Evolutionary conservation across 2,797 vertebrate genomes (phyloP), one percentile per base, ranked within the genome.

Genomic region (Lepus townsendii): DNA sequence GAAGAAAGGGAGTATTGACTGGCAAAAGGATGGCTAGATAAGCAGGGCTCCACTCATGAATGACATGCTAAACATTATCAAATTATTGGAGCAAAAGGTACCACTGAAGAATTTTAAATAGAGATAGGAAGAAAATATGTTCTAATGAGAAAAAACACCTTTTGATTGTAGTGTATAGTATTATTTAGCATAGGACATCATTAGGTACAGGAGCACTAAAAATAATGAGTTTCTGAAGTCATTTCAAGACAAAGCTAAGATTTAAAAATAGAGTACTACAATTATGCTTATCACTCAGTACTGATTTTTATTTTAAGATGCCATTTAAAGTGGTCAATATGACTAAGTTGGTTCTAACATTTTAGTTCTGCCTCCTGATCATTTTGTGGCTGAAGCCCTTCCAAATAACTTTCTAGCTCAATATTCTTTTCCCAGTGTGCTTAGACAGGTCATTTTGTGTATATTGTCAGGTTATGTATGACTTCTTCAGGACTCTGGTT

Each of bases 261-360:
- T 30, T 82, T 38, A 77, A 92, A 86, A 47, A 32, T 22, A 60
- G 13, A 73, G 30, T 17, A 19, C 32, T 62, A 16, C 42, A 27
- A 4, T 73, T 32, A 62, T 83, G 72, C n/a, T 50, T 32, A n/a
- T 32, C 24, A 47, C 24, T 90, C 57, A 91, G 22, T 80, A 57
- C 73, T 71, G 78, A 69, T 63, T 90, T 89, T 72, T 69, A 80
- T 88, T 85, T 92, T 66, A 62, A 83, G 32, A 20, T 90, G 54
- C n/a, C 14, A 73, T 83, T 93, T 42, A 30, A 24, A 38, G 65
- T 54, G 27, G 42, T 75, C 7, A 73, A 42, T 94, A 26, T n/a
- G 13, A 52, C 22, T 63, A 42, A 73, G 38, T 20, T 72, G 16
- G 19, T 75, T 83, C 17, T 68, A 47, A 11, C 32, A 54, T 83